Percentiles rank a stretch among this genome's conserved stretches.
Conservation (phyloP, 2,113 vertebrate genomes). For the Terrapene triunguis region DNA sequence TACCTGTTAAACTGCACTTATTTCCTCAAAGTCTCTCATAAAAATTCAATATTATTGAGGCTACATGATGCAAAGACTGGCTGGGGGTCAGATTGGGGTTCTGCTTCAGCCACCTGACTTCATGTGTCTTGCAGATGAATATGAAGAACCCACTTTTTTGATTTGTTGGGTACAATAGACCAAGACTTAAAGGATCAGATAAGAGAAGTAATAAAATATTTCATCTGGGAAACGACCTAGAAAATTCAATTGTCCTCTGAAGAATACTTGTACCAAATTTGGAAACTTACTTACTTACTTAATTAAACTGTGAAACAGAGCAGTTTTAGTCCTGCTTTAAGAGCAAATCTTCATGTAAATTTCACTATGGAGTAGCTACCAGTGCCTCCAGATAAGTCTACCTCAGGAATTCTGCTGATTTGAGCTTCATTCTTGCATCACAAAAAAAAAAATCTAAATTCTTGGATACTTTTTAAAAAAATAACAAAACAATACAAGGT, state of each 20-base stretch:
- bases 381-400: neutral
- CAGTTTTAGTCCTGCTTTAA: constrained; percentile 31
- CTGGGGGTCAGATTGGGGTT: neutral
- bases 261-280: constrained; percentile 36
- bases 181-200: neutral
- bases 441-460: neutral
- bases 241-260: constrained; percentile 54
- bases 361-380: neutral
- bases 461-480: neutral
- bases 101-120: neutral
- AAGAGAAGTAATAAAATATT: constrained; percentile 18
- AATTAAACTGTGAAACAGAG: neutral
- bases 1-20: neutral
- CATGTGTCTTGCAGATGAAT: neutral
- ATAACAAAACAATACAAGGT: neutral
- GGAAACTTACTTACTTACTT: constrained; percentile 18
- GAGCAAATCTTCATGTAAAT: neutral
- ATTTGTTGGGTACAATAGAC: neutral
- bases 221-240: constrained; percentile 60
- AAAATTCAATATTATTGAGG: neutral
- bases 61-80: neutral
- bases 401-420: neutral
- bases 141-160: neutral
- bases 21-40: neutral
- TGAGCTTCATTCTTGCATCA: neutral